Base-by-base conservation (phyloP, 2,888 invertebrate genomes). In the Andrena haemorrhoa region DNA sequence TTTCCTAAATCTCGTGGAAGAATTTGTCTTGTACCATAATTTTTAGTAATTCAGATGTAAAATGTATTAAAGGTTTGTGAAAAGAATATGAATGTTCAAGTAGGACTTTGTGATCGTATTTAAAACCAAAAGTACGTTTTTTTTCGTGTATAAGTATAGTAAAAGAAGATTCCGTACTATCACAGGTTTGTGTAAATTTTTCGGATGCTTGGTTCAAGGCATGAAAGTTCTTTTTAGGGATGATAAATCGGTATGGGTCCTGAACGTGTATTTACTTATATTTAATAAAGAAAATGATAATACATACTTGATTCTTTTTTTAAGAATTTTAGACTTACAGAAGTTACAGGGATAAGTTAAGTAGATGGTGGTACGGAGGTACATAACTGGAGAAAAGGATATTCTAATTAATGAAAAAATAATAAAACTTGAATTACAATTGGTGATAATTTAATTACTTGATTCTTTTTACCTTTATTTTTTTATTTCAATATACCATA, bases 401-500 rank as follows among this genome's bases (percentile, higher is more conserved):
- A 51, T 51, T 65, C 2, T 47, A 23, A 29, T 53, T 16, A 33
- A 60, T 72, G 64, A 8, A n/a, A n/a, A 31, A 51, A 4, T 23
- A 56, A 41, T 41, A 65, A 71, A 23, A 63, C 2, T 1, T 51
- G 20, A 2, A 33, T 69, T 35, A 41, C 49, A 49, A 64, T 75
- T 2, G 58, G 10, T 20, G 20, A 29, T 65, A 73, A 41, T 58
- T 60, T 41, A 7, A 63, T 26, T 4, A 56, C 23, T 20, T 20
- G 56, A 26, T 56, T 56, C 23, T 4, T 29, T 72, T 64, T 66
- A 26, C 47, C 63, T 51, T 23, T 20, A 5, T 35, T 33, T 8
- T 79, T 85, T 89, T 86, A 88, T 88, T 88, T 84, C 53, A 78
- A 66, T 81, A 61, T 77, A 74, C 68, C 71, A 72, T 83, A 80